Conservation (phyloP, 2,113 vertebrate species). For the Leptobrachium ailaonicum region DNA sequence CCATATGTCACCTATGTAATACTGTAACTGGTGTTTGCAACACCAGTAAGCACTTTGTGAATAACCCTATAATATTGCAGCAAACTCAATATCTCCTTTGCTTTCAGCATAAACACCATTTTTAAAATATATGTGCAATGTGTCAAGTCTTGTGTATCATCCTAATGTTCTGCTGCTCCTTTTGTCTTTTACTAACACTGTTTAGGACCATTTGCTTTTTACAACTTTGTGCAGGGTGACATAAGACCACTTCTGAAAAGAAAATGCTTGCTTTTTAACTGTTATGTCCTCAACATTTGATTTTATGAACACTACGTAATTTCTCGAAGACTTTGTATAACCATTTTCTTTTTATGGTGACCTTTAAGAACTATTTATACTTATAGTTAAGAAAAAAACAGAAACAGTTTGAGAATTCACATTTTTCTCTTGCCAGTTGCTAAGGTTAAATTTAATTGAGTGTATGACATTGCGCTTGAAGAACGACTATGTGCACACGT, state of each 20-base stretch:
- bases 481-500: not conserved
- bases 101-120: too few relatives aligned
- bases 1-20: too few relatives aligned
- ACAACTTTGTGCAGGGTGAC: not conserved
- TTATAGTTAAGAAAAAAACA: slow-evolving; percentile 23
- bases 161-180: not conserved
- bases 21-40: too few relatives aligned
- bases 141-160: too few relatives aligned
- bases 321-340: slow-evolving; percentile 9
- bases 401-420: slow-evolving; percentile 17
- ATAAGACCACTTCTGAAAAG: not conserved
- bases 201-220: not conserved
- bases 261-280: slow-evolving; percentile 21
- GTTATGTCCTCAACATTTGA: not conserved
- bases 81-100: too few relatives aligned
- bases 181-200: not conserved
- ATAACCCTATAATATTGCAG: too few relatives aligned
- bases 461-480: slow-evolving; percentile 34
- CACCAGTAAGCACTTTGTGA: too few relatives aligned
- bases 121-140: too few relatives aligned
- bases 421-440: slow-evolving; percentile 14
- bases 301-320: slow-evolving; percentile 13
- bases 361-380: slow-evolving; percentile 35
- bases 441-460: slow-evolving; percentile 44
- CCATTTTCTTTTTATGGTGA: slow-evolving; percentile 29